Percentiles rank a stretch among this genome's conserved stretches.
Evolutionary conservation across 2,888 invertebrate genomes (phyloP).

Genomic region (Lasioglossum figueresi): DNA sequence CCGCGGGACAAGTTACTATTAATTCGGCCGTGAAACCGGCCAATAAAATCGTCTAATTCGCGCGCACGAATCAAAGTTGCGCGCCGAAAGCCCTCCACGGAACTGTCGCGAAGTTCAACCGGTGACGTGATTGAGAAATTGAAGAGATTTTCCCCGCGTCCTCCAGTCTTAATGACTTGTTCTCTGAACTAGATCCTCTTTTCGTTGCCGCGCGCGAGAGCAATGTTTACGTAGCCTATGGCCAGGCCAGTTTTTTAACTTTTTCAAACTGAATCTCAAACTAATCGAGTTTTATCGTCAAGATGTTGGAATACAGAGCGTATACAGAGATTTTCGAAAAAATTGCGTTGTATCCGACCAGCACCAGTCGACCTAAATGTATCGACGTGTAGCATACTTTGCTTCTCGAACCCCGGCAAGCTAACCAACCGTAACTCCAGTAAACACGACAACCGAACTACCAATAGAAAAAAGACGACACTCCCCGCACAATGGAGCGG

Average conservation of each 20-base stretch:
- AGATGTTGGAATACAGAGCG: not conserved
- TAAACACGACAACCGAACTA: not conserved
- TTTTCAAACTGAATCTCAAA: not conserved
- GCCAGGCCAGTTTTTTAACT: not conserved
- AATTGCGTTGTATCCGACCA: not conserved
- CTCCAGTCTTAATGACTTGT: not conserved
- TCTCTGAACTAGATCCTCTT: not conserved
- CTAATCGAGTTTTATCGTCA: not conserved
- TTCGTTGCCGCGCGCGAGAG: not conserved
- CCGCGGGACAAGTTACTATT: conserved; percentile 14
- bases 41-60: conserved; percentile 19
- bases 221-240: not conserved
- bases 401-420: not conserved
- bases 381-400: not conserved
- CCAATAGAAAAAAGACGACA: not conserved
- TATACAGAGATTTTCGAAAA: no score
- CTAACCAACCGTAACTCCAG: not conserved
- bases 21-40: conserved; percentile 38
- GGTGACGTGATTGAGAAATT: not conserved
- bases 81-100: not conserved
- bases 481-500: not conserved
- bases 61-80: conserved; percentile 9
- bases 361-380: not conserved
- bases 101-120: not conserved
- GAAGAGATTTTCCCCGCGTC: no score